These are phyloP conservation scores for Lepidotrigona ventralis DNA, from an alignment of 1,140 invertebrate species.

Conservation along the genomic window DNA sequence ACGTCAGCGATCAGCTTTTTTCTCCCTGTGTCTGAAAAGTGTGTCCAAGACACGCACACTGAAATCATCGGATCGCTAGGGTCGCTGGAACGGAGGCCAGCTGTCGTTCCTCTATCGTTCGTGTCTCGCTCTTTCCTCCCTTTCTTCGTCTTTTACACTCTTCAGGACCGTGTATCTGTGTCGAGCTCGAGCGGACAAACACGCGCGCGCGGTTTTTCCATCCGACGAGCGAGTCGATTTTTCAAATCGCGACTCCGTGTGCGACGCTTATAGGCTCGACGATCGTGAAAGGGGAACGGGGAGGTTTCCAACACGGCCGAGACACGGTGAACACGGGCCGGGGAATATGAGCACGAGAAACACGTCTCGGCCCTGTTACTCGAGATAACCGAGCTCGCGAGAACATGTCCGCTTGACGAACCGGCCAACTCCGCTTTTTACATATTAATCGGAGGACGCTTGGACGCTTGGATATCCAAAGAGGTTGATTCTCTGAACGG, in stretches of 20 bases:
- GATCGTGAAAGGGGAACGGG: constrained; percentile 10
- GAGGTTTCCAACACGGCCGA: constrained; percentile 21
- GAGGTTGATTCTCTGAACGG: neutral
- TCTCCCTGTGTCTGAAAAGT: neutral
- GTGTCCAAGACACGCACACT: neutral
- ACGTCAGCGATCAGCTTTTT: constrained; percentile 74
- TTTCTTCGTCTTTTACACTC: neutral
- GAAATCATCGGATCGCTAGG: constrained; percentile 15
- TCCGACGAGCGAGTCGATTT: constrained; percentile 36
- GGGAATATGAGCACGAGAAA: constrained; percentile 27
- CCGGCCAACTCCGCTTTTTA: constrained; percentile 20
- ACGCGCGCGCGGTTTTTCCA: constrained; percentile 39
- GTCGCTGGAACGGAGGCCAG: constrained; percentile 52
- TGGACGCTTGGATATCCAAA: neutral
- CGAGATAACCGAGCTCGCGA: constrained; percentile 26
- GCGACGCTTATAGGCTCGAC: constrained; percentile 14
- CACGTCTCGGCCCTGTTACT: constrained; percentile 37
- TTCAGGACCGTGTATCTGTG: constrained; percentile 48
- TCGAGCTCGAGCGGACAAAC: constrained; percentile 68
- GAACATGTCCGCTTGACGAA: constrained; percentile 6
- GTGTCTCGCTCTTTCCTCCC: constrained; percentile 59
- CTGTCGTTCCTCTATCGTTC: constrained; percentile 63
- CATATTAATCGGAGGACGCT: constrained; percentile 23
- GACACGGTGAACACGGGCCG: constrained; percentile 26
- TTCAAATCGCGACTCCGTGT: constrained; percentile 41